Base-by-base conservation (phyloP, 2,888 invertebrate species). In the Drosophila mulleri region DNA sequence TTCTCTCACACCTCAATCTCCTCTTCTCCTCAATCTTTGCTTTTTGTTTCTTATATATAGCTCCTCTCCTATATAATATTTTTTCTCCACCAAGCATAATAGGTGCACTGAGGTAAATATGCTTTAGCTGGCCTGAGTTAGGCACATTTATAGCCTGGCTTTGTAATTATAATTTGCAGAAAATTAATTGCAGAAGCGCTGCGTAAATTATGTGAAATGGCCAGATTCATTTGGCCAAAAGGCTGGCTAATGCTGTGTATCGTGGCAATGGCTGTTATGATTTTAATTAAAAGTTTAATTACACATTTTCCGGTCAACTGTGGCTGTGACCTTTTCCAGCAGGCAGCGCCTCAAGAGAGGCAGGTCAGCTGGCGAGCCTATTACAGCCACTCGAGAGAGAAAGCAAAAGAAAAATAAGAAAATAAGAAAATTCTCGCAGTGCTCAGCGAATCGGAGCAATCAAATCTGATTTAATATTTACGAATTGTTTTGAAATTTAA, bases 261-360 rank as follows among this genome's bases (percentile, higher is more conserved):
- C 65, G 65, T 69, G 83, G 60, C 81, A 74, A 29, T 67, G 54
- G 54, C 68, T 84, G 82, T 79, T 69, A 82, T 71, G 88, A 29
- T 57, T 84, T 84, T 84, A 84, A 87, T 84, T 89, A 84, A 89
- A 84, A 87, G 61, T 88, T 77, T 61, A 84, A 89, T 89, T 89
- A 68, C 72, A 59, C 60, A 74, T 66, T 72, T 79, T 59, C 59
- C 62, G 73, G 57, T 50, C 66, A 54, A 16, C 45, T 23, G 20
- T 23, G 57, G 14, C 60, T 26, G 45, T 66, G 78, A 78, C 80
- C 72, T 41, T 41, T 41, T 39, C 12, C 14, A 37, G 14, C 14
- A 16, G 26, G 7, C 26, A 26, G 6, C 5, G 26, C 26, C 6
- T 7, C 5, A 14, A n/a, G 26, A 9, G 47, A 4, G n/a, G 0